These are phyloP conservation scores for Lophura swinhoii DNA, from an alignment of 2,797 vertebrate genomes.

Conservation along the genomic window DNA sequence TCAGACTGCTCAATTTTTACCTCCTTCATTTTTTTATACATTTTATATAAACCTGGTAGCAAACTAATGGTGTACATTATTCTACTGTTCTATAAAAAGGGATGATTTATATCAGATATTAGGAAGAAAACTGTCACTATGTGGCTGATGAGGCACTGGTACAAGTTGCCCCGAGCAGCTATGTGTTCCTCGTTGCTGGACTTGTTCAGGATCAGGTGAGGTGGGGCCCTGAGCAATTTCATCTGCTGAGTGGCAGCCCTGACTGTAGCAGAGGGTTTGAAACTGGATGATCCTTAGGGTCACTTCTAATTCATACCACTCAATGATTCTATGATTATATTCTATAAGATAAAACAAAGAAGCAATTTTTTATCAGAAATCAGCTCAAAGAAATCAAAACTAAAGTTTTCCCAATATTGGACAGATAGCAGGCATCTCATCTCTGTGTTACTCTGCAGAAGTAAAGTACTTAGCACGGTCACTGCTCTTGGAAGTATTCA, in stretches of 20 bases:
- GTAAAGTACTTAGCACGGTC: neutral
- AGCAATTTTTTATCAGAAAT: constrained; percentile 46
- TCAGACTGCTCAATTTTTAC: neutral
- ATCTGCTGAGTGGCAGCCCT: neutral
- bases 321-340: neutral
- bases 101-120: neutral
- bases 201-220: neutral
- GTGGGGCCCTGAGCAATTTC: no score
- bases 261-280: neutral
- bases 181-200: neutral
- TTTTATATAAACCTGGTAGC: constrained; percentile 36
- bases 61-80: constrained; percentile 22
- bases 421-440: neutral
- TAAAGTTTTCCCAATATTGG: neutral
- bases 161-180: neutral
- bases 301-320: neutral
- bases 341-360: constrained; percentile 37
- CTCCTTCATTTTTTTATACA: constrained; percentile 31
- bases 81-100: neutral
- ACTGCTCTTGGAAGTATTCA: neutral
- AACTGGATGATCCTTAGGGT: neutral
- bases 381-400: constrained; percentile 14
- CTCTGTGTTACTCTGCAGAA: neutral
- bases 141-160: neutral
- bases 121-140: neutral